Conservation (phyloP, 2,113 vertebrate genomes). For the Redunca redunca region DNA sequence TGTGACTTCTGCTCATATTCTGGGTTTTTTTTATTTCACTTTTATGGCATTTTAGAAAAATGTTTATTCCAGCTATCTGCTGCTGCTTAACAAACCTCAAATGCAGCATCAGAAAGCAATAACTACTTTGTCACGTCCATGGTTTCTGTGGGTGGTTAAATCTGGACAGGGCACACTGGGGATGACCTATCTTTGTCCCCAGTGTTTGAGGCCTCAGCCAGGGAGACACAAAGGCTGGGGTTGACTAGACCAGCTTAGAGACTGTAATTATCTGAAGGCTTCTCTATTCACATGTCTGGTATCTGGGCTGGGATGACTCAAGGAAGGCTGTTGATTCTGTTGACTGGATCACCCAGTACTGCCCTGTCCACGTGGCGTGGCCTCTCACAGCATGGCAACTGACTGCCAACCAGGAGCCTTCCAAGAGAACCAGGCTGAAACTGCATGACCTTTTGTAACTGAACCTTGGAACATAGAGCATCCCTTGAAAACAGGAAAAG, state of each 20-base stretch:
- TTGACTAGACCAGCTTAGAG: not conserved
- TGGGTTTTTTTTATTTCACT: not conserved
- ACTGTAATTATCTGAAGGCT: not conserved
- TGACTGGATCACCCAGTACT: not conserved
- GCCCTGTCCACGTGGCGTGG: not conserved
- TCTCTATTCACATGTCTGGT: not conserved
- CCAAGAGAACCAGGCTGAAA: not conserved
- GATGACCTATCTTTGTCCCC: not conserved
- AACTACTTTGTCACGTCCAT: not conserved
- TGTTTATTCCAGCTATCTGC: not conserved
- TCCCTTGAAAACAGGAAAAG: not conserved
- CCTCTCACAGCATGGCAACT: not conserved
- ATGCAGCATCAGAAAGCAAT: not conserved
- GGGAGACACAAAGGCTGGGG: not conserved
- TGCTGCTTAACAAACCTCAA: not conserved
- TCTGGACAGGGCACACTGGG: not conserved
- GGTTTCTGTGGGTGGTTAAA: not conserved
- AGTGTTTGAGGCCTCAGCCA: not conserved
- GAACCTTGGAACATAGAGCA: not conserved
- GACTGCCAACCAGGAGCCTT: not conserved
- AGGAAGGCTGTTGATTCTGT: not conserved
- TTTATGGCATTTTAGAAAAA: not conserved
- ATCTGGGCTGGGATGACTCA: not conserved
- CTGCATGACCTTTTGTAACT: not conserved
- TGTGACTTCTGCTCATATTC: not conserved